Evolutionary conservation across 2,888 invertebrate genomes (phyloP), one percentile per base, ranked within the genome.

Genomic region (Harpagoxenus sublaevis): DNA sequence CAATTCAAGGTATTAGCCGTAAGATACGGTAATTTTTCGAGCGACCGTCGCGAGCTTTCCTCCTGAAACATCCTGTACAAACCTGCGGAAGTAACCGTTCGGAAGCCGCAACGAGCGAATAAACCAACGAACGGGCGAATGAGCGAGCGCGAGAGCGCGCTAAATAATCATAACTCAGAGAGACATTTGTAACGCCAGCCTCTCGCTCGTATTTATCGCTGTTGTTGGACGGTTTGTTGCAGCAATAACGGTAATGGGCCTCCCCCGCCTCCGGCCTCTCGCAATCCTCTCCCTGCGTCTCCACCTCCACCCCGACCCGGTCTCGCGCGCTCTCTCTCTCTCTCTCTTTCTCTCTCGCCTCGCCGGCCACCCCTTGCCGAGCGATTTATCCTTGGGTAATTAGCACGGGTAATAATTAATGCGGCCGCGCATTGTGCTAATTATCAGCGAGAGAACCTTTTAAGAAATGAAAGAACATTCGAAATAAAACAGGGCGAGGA

Each of bases 391-490:
- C 94, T 93, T 92, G 93, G 94, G 93, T 95, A 95, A 95, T 95
- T 95, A 95, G 94, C 92, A 92, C 93, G 92, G 92, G 93, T 93
- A 95, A 95, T 95, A 95, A 95, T 95, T 95, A 95, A 95, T 95
- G 95, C 92, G 89, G 92, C 93, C 90, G 94, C 94, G 94, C 94
- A 95, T 95, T 94, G 95, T 93, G 92, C 95, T 95, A 95, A 95
- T 95, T 95, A 95, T 95, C 93, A 93, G 91, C 88, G 93, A 81
- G 93, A 93, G 93, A 94, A 94, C 94, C 94, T 95, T 95, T 95
- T 95, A 95, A 95, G 95, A 94, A 95, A 95, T 95, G 95, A 95
- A 95, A 94, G 94, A 94, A 94, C 94, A 94, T 94, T 94, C 92
- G 93, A 93, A 94, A 95, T 94, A 94, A 94, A 95, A 93, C 92